Evolutionary conservation across 2,888 invertebrate species (phyloP).

Genomic region (Petrolisthes manimaculis): DNA sequence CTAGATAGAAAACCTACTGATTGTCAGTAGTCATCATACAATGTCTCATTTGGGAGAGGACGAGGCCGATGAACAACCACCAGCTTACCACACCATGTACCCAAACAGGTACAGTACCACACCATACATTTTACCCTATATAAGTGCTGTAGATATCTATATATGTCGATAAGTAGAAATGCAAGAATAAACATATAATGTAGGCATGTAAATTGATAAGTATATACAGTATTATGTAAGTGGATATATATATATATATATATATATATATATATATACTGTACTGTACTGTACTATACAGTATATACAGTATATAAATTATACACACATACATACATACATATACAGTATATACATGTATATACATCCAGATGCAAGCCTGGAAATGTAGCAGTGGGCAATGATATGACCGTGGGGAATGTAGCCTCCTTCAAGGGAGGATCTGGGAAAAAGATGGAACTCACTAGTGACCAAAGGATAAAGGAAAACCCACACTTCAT

Average conservation of each 20-base stretch:
- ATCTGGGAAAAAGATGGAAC: too few species aligned
- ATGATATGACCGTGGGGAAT: too few species aligned
- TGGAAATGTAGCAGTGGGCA: too few species aligned
- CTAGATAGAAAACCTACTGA: too few species aligned
- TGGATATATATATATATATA: not conserved
- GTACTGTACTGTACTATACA: too few species aligned
- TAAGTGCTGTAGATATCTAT: not conserved
- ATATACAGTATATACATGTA: too few species aligned
- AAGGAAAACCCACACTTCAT: not conserved
- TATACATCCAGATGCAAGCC: too few species aligned
- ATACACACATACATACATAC: not conserved
- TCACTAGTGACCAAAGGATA: too few species aligned
- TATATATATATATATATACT: too few species aligned
- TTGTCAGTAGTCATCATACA: not conserved
- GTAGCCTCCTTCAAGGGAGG: too few species aligned
- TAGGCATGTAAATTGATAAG: not conserved
- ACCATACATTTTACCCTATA: not conserved
- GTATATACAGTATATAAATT: not conserved
- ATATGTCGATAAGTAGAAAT: not conserved
- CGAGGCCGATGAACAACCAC: not conserved
- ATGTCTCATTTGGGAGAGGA: slow-evolving; percentile 3
- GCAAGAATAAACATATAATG: not conserved
- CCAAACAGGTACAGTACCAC: not conserved
- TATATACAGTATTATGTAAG: not conserved
- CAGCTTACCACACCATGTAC: slow-evolving; percentile 26